Evolutionary conservation across 2,797 vertebrate genomes (phyloP).

Genomic region (Poeciliopsis paucimaculata): DNA sequence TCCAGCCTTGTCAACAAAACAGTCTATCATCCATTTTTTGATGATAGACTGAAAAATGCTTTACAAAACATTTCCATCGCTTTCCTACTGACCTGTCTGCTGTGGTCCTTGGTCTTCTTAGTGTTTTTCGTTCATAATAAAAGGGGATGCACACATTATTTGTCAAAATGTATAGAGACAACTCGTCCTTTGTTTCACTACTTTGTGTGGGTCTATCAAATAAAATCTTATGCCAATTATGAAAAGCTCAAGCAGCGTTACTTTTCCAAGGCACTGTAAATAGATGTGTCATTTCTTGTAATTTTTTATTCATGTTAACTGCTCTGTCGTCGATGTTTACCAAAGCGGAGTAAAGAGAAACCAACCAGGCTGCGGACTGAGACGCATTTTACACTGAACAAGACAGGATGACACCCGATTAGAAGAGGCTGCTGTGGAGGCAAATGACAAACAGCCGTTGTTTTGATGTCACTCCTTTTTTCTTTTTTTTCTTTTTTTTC

Average conservation of each 20-base stretch:
- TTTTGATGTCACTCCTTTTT: slow-evolving; percentile 46
- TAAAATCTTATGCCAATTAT: too few species aligned
- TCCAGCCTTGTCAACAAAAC: not conserved
- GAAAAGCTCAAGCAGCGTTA: not conserved
- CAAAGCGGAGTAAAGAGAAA: slow-evolving; percentile 30
- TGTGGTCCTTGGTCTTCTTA: not conserved
- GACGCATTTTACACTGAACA: slow-evolving; percentile 50
- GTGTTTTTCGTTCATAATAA: not conserved
- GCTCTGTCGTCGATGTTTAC: slow-evolving; percentile 16
- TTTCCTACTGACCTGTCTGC: not conserved
- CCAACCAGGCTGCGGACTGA: slow-evolving; percentile 36
- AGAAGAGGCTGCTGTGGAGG: slow-evolving; percentile 48
- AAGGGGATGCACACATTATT: not conserved
- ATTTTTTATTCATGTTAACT: slow-evolving; percentile 46
- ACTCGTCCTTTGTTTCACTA: not conserved
- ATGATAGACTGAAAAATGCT: not conserved
- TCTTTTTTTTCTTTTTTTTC: not conserved
- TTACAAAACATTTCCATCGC: not conserved
- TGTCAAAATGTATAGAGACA: not conserved
- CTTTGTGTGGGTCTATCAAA: not conserved
- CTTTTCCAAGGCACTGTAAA: slow-evolving; percentile 27
- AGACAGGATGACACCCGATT: slow-evolving; percentile 63
- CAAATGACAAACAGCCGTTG: slow-evolving; percentile 52
- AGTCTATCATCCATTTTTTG: not conserved
- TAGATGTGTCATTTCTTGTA: slow-evolving; percentile 49